phyloP scores from a whole-genome alignment of 2,797 vertebrate species.

The Crenuchus spilurus region DNA sequence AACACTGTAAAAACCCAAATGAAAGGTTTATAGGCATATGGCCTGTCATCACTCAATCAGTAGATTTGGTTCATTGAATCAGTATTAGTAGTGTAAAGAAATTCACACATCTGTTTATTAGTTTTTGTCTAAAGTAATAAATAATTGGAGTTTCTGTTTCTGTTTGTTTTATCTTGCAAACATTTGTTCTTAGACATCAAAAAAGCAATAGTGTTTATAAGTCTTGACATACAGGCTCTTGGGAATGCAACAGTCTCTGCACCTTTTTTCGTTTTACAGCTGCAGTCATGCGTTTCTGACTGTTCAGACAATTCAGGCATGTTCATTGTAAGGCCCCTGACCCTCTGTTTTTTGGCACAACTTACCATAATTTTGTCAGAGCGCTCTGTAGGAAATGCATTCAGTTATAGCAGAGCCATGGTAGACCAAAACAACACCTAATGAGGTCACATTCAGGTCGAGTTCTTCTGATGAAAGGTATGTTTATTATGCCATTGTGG shows the following conservation, averaged over 20 bases:
- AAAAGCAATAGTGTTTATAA: slow-evolving; percentile 32
- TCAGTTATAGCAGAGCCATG: background rate
- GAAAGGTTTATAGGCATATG: background rate
- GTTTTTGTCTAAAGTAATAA: background rate
- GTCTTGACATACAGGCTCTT: slow-evolving; percentile 45
- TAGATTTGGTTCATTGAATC: background rate
- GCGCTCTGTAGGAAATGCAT: background rate
- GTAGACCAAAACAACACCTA: background rate
- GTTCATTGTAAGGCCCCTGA: background rate
- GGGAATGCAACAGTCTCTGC: slow-evolving; percentile 48
- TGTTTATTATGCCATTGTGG: background rate
- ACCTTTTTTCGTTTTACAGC: slow-evolving; percentile 50
- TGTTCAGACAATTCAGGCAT: slow-evolving; percentile 18
- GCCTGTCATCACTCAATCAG: background rate
- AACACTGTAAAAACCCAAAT: too few relatives aligned
- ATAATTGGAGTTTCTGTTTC: background rate
- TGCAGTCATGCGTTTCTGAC: slow-evolving; percentile 40
- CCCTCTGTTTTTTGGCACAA: background rate
- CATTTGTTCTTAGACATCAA: background rate
- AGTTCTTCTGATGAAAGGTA: background rate
- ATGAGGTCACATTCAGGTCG: background rate
- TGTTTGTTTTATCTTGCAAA: background rate
- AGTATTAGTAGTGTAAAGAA: too few relatives aligned
- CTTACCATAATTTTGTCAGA: background rate
- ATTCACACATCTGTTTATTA: too few relatives aligned